phyloP scores from a whole-genome alignment of 2,797 vertebrate species.

The Peromyscus nudipes region DNA sequence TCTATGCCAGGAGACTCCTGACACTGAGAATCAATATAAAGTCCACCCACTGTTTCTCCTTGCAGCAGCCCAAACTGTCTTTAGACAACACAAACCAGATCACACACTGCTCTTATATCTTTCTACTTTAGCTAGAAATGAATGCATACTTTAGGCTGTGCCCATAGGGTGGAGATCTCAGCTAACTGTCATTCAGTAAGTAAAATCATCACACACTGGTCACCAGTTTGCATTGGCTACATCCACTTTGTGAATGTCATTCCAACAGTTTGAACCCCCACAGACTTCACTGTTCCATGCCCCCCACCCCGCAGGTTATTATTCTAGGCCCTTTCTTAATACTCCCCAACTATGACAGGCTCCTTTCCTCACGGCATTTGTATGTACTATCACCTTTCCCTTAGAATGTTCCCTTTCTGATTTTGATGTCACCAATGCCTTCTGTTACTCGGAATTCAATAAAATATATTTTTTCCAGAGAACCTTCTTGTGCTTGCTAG shows the following conservation, averaged over 20 bases:
- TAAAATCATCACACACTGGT: not conserved
- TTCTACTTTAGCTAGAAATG: not conserved
- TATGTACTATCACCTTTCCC: not conserved
- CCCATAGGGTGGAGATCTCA: not conserved
- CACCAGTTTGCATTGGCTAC: not conserved
- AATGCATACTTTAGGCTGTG: not conserved
- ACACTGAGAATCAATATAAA: not conserved
- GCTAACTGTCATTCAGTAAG: not conserved
- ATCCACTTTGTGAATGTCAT: not conserved
- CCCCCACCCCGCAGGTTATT: not conserved
- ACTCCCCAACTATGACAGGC: not conserved
- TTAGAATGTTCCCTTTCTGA: not conserved
- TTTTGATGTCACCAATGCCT: not conserved
- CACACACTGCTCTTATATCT: not conserved
- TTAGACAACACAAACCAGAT: not conserved
- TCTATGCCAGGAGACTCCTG: not conserved
- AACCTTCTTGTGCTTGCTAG: not conserved
- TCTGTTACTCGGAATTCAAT: not conserved
- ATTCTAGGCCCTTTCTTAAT: not conserved
- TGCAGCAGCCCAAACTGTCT: not conserved
- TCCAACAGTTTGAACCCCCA: not conserved
- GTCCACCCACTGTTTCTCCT: not conserved
- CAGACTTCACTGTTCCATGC: not conserved
- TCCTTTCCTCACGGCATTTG: not conserved
- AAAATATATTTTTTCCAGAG: not conserved